Evolutionary conservation across 2,888 invertebrate genomes (phyloP), one percentile per base, ranked within the genome.

Genomic region (Idaea dimidiata): DNA sequence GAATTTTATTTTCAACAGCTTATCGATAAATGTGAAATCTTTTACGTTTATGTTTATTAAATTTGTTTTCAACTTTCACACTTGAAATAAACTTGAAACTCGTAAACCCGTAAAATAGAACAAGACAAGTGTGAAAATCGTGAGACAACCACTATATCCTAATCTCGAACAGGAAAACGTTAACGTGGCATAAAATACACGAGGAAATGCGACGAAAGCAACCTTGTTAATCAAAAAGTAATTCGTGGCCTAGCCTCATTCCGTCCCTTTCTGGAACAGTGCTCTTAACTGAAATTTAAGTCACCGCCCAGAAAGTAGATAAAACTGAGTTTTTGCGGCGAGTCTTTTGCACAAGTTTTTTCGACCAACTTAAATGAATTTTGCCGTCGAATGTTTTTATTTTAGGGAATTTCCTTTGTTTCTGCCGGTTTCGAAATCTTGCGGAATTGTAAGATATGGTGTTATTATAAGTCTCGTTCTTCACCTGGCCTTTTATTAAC

Each of bases 241-340:
- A 66, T 62, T 59, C 58, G 62, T 58, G 57, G 31, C 59, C 59
- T 62, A 60, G 57, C 66, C 68, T 67, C 65, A 62, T 16, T 73
- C 61, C 72, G 62, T 60, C 68, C 70, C 71, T 66, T 68, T 61
- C 32, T 63, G 62, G 59, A 69, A 72, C 71, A 73, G 70, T 72
- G 62, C 68, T 66, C 69, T 73, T 70, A 77, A 79, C 76, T 72
- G 71, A 78, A 81, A 76, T 79, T 75, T 74, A 78, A 80, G 77
- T 77, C 75, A 66, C 68, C 69, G 59, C 68, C 62, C 61, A 17
- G 56, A 70, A 70, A 72, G 75, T 70, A 76, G 75, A 80, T 78
- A 78, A 75, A 76, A 70, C 71, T 64, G 66, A 69, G 72, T 76
- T 78, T 76, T 77, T 75, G 75, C 72, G 67, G 61, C 59, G 59